These are phyloP conservation scores for Cheumatopsyche charites DNA, from an alignment of 1,140 invertebrate genomes.

Conservation along the genomic window DNA sequence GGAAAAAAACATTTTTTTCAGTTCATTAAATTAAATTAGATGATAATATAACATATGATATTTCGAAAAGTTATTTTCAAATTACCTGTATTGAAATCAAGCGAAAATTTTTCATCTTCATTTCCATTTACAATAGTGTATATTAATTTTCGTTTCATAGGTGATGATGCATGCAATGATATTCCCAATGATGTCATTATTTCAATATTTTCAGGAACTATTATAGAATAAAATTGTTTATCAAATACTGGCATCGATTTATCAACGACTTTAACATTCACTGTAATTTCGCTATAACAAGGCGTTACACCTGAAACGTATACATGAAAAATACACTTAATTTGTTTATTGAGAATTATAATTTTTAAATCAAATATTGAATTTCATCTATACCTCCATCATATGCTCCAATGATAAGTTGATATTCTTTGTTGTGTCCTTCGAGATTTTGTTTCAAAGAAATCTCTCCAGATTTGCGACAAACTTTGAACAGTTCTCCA, in stretches of 20 bases:
- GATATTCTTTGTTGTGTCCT: conserved; percentile 79
- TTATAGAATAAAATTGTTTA: conserved; percentile 82
- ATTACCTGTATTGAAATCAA: conserved; percentile 89
- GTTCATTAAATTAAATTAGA: background rate
- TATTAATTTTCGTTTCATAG: conserved; percentile 71
- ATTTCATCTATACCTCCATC: conserved; percentile 72
- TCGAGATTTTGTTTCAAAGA: conserved; percentile 79
- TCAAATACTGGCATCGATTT: conserved; percentile 87
- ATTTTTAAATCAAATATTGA: background rate
- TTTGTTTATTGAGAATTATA: too few species aligned
- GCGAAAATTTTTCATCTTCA: conserved; percentile 78
- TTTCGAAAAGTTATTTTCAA: conserved; percentile 39
- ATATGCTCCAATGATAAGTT: conserved; percentile 80
- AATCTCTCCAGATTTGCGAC: conserved; percentile 82
- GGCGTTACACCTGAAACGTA: conserved; percentile 43
- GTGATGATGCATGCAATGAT: conserved; percentile 79
- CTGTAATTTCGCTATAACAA: conserved; percentile 46
- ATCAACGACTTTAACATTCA: conserved; percentile 70
- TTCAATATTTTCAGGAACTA: conserved; percentile 80
- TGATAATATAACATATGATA: background rate
- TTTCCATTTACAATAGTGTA: conserved; percentile 75
- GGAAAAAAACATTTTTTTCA: conserved; percentile 14
- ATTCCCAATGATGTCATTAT: conserved; percentile 76
- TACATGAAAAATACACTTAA: too few species aligned
- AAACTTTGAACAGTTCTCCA: conserved; percentile 82